Base-by-base conservation (phyloP, 2,797 vertebrate genomes). In the Pseudochirops corinnae region DNA sequence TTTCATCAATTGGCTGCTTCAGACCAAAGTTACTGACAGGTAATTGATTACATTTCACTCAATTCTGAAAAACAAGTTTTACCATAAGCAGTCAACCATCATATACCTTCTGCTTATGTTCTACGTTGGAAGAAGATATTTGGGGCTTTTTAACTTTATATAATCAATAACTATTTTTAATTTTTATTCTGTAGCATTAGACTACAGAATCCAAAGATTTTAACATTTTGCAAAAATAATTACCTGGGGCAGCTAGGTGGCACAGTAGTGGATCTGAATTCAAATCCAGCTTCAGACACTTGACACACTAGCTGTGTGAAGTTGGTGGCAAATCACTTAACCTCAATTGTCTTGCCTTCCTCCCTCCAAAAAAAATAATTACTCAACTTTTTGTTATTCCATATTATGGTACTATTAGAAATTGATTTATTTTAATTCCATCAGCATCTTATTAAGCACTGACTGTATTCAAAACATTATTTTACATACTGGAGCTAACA, bases 1-100 rank as follows among this genome's bases (percentile, higher is more conserved):
- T 96, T 99, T 99, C 98, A 98, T 99, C 98, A 99, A 99, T 93
- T 99, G 99, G 99, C 98, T 99, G 98, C 99, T 99, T 98, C 99
- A 99, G 97, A 99, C 99, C 94, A 99, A 99, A 98, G 98, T 99
- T 97, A 99, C 98, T 93, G 98, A 99, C 97, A 99, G 99, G 99
- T 99, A 97, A 98, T 55, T 55, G 53, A 55, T 29, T 95, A 28
- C 31, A 95, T 98, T 98, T 98, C 96, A 91, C 91, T 58, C 90
- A 55, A 91, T 95, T 92, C 33, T 93, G 29, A 93, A 96, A 94
- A 93, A 33, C 46, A 94, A 91, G 93, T 82, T 26, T 90, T 94
- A 18, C 62, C 62, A 91, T 60, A 94, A 91, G 24, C 92, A 53
- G n/a, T 53, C 57, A 55, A 55, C 56, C 52, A 52, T 82, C 60